A percentile compares a stretch with the other conserved stretches of the same genome.
These are phyloP conservation scores for Brachionus asplanchnoidis DNA, from an alignment of 1,140 invertebrate species.

Conservation along the genomic window DNA sequence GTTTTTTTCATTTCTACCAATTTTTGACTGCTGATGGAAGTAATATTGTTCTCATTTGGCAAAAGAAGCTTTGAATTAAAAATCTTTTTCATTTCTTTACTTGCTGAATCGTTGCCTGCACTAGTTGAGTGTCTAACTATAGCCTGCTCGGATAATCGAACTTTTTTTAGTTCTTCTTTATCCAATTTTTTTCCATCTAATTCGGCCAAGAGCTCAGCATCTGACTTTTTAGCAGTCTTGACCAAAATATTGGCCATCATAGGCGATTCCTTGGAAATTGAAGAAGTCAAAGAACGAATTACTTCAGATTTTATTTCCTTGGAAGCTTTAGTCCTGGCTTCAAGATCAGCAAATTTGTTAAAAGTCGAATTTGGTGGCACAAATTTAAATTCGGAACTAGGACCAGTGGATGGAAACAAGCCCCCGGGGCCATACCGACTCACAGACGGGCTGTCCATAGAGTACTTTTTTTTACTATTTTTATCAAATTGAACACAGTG, in stretches of 20 bases:
- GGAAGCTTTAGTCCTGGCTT: not conserved
- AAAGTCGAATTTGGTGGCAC: not conserved
- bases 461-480: conserved; percentile 1
- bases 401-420: not conserved
- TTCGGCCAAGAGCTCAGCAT: not conserved
- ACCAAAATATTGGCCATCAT: conserved; percentile 9
- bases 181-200: conserved; percentile 15
- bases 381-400: not conserved
- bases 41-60: conserved; percentile 20
- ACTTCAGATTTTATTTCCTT: conserved; percentile 26
- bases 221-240: conserved; percentile 27
- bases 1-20: conserved; percentile 27
- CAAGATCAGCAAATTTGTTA: not conserved
- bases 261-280: conserved; percentile 8
- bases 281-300: conserved; percentile 11
- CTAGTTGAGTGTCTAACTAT: not conserved
- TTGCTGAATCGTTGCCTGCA: not conserved
- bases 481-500: conserved; percentile 39
- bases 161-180: conserved; percentile 16
- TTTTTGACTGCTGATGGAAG: conserved; percentile 9
- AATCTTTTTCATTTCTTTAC: conserved; percentile 13
- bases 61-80: conserved; percentile 32
- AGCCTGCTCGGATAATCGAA: conserved; percentile 17
- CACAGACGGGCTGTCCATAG: not conserved
- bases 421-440: not conserved